Evolutionary conservation across 2,797 vertebrate species (phyloP), one percentile per base, ranked within the genome.

Genomic region (Nannoperca obscura): DNA sequence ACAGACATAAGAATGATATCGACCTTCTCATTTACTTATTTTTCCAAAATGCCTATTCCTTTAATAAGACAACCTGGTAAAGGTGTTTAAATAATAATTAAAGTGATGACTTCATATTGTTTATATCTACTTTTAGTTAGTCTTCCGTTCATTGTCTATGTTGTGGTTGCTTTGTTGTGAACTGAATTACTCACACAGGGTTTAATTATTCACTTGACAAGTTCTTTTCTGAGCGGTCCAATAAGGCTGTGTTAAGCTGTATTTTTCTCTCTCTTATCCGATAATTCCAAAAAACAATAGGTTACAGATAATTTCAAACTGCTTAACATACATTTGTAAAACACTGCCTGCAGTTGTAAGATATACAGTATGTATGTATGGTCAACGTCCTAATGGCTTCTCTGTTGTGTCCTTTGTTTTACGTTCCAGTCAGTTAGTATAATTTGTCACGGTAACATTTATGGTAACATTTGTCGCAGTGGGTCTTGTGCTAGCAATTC

Each of bases 361-460:
- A 71, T 8, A 15, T 38, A 38, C 34, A n/a, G n/a, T n/a, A n/a
- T 38, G 9, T 38, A 14, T 50, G 46, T n/a, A 11, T 22, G 3
- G 22, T 53, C 14, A 59, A 34, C 24, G 54, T 53, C 44, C 58
- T 63, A 52, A 53, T 17, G 8, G 65, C 38, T 30, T 67, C 69
- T 67, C 57, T 57, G 20, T 58, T 42, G 54, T 38, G 36, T 57
- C 69, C 59, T 74, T 78, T 86, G 64, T 40, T 42, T 79, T 60
- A 44, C 30, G 42, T 24, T 36, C 7, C 38, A n/a, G 11, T 65
- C 4, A 87, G 81, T 85, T 49, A 22, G 61, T 60, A 40, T 57
- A 67, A 71, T 67, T 65, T 20, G 24, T 27, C 2, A 27, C 24
- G 24, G 24, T 27, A 27, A 27, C 24, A 27, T 27, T 27, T 27